Conservation (phyloP, 2,113 vertebrate genomes). For the Nestor notabilis region DNA sequence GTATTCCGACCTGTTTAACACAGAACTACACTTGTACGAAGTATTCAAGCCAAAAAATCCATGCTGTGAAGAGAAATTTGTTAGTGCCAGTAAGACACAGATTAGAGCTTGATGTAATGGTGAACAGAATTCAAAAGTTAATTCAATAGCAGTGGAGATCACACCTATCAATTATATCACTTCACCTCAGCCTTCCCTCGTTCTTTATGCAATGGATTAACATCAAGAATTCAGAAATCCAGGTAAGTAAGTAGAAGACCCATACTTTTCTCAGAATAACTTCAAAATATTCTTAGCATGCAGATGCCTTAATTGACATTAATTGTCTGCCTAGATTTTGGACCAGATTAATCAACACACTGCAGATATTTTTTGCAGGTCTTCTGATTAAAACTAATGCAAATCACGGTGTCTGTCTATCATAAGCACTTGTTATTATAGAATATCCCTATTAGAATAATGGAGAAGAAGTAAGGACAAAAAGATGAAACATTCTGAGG, state of each 20-base stretch:
- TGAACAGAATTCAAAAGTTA: neutral
- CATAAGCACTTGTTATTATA: neutral
- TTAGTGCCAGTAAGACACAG: neutral
- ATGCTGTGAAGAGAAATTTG: neutral
- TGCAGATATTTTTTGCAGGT: neutral
- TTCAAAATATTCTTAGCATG: neutral
- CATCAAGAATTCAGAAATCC: neutral
- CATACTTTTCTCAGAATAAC: neutral
- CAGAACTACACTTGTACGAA: neutral
- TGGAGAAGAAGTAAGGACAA: neutral
- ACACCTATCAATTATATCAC: neutral
- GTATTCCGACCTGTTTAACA: neutral
- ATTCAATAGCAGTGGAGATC: neutral
- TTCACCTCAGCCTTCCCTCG: neutral
- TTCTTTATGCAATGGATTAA: neutral
- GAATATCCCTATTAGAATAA: neutral
- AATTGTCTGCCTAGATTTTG: neutral
- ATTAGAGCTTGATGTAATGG: neutral
- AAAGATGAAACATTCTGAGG: neutral
- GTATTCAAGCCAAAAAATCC: neutral
- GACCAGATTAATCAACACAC: neutral
- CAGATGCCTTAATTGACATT: neutral
- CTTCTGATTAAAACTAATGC: neutral
- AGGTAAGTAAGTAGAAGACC: neutral
- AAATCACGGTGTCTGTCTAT: neutral